Conservation (phyloP, 2,797 vertebrate genomes). For the Mormyrops attenuatus region DNA sequence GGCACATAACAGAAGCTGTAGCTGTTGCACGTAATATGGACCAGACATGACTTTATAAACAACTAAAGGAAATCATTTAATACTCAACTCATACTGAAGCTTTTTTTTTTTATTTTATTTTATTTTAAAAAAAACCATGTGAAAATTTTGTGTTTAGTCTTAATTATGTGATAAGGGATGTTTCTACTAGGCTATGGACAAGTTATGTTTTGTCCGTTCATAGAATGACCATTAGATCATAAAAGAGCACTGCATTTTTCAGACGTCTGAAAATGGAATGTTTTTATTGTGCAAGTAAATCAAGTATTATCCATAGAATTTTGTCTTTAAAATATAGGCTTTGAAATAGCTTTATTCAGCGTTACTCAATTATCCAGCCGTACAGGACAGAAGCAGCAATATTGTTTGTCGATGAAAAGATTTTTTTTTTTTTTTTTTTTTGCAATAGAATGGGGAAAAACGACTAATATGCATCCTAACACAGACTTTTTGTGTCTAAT, state of each 20-base stretch:
- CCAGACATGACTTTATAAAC: background rate
- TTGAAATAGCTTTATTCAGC: background rate
- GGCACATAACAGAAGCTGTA: conserved; percentile 14
- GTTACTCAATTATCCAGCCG: background rate
- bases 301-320: background rate
- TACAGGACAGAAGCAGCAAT: background rate
- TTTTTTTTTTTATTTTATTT: background rate
- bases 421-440: background rate
- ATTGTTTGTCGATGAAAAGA: background rate
- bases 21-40: conserved; percentile 1
- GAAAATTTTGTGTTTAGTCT: conserved; percentile 19
- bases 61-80: conserved; percentile 22
- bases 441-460: background rate
- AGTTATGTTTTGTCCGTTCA: conserved; percentile 3
- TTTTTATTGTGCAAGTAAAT: conserved; percentile 12
- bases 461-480: background rate
- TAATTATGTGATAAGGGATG: conserved; percentile 21
- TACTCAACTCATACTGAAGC: conserved; percentile 20
- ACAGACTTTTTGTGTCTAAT: conserved; percentile 13
- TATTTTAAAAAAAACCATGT: background rate
- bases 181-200: conserved; percentile 22
- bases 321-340: conserved; percentile 15
- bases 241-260: conserved; percentile 8
- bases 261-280: background rate
- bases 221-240: conserved; percentile 25